These are phyloP conservation scores for Hycleus phaleratus DNA, from an alignment of 1,140 invertebrate species.

Conservation along the genomic window DNA sequence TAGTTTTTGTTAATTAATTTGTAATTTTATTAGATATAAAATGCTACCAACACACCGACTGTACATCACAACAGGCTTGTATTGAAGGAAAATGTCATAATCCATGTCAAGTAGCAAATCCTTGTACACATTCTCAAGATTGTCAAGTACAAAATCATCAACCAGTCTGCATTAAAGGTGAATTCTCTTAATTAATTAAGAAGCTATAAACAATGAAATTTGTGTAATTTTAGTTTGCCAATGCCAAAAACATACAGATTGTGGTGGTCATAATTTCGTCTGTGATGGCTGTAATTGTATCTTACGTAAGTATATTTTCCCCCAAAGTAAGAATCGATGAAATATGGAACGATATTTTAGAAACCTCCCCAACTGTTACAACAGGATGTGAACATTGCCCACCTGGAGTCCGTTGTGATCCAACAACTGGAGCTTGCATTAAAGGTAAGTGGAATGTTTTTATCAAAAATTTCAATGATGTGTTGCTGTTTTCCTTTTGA, in stretches of 20 bases:
- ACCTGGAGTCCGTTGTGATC: slow-evolving; percentile 63
- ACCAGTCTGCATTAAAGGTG: slow-evolving; percentile 70
- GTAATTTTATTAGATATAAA: slow-evolving; percentile 51
- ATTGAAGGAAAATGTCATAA: slow-evolving; percentile 67
- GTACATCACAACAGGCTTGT: slow-evolving; percentile 67
- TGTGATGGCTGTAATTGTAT: slow-evolving; percentile 64
- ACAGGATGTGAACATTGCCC: slow-evolving; percentile 65
- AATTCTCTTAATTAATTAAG: neutral
- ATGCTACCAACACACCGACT: slow-evolving; percentile 62
- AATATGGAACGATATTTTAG: slow-evolving; percentile 13
- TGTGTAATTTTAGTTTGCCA: slow-evolving; percentile 50
- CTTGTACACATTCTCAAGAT: slow-evolving; percentile 57
- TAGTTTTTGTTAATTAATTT: neutral
- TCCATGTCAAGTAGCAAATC: slow-evolving; percentile 50
- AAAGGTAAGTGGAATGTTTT: slow-evolving; percentile 55
- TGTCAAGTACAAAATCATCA: slow-evolving; percentile 72
- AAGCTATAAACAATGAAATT: neutral
- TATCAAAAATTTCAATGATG: slow-evolving; percentile 15
- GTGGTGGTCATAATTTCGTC: slow-evolving; percentile 44
- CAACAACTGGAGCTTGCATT: slow-evolving; percentile 65
- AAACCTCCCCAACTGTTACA: slow-evolving; percentile 28
- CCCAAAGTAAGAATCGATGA: neutral
- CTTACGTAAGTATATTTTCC: slow-evolving; percentile 43
- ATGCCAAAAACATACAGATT: slow-evolving; percentile 56
- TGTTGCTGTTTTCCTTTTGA: slow-evolving; percentile 36